These are phyloP conservation scores for Pollenia amentaria DNA, from an alignment of 2,888 invertebrate species.

Conservation along the genomic window DNA sequence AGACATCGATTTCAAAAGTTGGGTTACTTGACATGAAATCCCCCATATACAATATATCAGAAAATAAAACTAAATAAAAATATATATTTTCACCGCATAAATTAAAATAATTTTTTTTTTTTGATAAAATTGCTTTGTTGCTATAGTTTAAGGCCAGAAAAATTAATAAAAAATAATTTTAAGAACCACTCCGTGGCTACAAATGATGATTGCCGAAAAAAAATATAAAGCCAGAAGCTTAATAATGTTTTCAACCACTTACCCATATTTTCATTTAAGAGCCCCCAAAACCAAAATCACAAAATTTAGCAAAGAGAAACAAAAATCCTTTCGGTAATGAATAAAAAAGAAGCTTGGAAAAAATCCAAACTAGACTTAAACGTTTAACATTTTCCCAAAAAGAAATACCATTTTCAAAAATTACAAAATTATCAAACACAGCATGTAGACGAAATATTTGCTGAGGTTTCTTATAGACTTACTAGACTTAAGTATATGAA, in stretches of 20 bases:
- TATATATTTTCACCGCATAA: not conserved
- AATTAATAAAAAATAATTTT: slow-evolving; percentile 39
- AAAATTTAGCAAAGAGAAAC: slow-evolving; percentile 10
- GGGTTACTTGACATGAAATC: too few species aligned
- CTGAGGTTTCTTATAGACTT: not conserved
- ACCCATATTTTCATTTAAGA: slow-evolving; percentile 55
- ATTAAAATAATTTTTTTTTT: not conserved
- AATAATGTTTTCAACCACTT: slow-evolving; percentile 67
- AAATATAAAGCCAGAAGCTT: slow-evolving; percentile 63
- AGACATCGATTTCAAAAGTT: too few species aligned
- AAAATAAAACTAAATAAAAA: not conserved
- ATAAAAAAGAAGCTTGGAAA: not conserved
- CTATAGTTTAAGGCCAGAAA: slow-evolving; percentile 52
- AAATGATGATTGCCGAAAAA: slow-evolving; percentile 40
- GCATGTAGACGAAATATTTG: slow-evolving; percentile 42
- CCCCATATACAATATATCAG: not conserved
- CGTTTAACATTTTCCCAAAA: slow-evolving; percentile 63
- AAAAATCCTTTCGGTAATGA: slow-evolving; percentile 38
- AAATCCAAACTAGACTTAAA: slow-evolving; percentile 54
- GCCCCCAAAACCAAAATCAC: slow-evolving; percentile 11
- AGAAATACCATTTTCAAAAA: slow-evolving; percentile 31
- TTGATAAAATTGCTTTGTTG: slow-evolving; percentile 40
- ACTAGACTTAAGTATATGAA: not conserved
- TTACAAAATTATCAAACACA: slow-evolving; percentile 65
- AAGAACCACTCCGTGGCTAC: not conserved